Percentiles rank a stretch among this genome's conserved stretches.
Evolutionary conservation across 1,140 invertebrate species (phyloP).

Genomic region (Eurosta solidaginis): DNA sequence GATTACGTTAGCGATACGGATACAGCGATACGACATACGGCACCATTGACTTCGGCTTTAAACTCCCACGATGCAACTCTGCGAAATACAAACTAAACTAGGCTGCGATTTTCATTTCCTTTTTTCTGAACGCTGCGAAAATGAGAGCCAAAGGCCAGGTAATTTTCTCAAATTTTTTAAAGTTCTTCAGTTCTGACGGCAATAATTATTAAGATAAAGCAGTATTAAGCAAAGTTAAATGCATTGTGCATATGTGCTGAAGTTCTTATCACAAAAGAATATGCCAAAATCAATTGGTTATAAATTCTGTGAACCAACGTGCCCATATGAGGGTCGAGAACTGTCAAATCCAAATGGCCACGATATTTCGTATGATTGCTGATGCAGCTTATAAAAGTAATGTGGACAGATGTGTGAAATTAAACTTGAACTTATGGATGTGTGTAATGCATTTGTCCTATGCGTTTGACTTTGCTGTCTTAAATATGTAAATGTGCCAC

Average conservation of each 20-base stretch:
- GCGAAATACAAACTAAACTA: not conserved
- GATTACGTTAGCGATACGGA: too few relatives aligned
- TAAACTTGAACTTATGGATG: not conserved
- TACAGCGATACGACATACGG: too few relatives aligned
- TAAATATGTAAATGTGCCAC: too few relatives aligned
- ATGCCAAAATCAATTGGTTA: not conserved
- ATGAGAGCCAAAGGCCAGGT: constrained; percentile 69
- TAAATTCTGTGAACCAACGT: not conserved
- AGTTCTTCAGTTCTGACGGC: constrained; percentile 8
- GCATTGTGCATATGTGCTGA: not conserved
- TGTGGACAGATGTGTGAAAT: too few relatives aligned
- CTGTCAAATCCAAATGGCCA: not conserved
- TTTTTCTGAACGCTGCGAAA: constrained; percentile 58
- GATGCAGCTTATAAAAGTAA: too few relatives aligned
- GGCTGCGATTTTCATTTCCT: constrained; percentile 47
- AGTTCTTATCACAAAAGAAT: not conserved
- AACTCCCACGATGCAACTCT: not conserved
- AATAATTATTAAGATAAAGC: constrained; percentile 35
- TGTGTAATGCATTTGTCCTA: not conserved
- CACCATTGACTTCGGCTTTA: too few relatives aligned
- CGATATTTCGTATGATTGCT: not conserved
- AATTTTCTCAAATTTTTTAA: constrained; percentile 48
- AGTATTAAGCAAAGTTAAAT: constrained; percentile 40
- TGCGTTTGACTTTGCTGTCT: not conserved
- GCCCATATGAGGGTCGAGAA: not conserved